Evolutionary conservation across 2,113 vertebrate genomes (phyloP), one percentile per base, ranked within the genome.

Genomic region (Aphyosemion australe): DNA sequence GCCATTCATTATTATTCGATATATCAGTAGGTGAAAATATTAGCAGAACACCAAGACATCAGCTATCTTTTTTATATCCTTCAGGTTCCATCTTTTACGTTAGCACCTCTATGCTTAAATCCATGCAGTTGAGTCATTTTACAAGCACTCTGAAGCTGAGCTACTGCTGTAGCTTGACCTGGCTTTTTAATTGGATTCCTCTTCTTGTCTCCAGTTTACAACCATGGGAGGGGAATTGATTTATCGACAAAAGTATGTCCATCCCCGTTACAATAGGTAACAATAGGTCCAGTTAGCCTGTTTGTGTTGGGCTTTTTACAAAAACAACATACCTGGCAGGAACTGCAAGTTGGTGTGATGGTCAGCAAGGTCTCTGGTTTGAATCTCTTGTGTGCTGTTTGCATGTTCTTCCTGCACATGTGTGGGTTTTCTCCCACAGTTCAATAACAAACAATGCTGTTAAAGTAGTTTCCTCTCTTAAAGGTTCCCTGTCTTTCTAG

Each of bases 11-110:
- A 58, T 65, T 11, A 34, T 57, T 12, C 47, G 39, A 31, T 15
- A 20, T 4, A 26, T 26, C 26, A 54, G 26, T 34, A 47, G 61
- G 11, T 65, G 48, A 42, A 32, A 32, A 46, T 55, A 48, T 64
- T 12, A 47, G 20, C 10, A 55, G n/a, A 45, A 48, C 8, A 1
- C 12, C 10, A 31, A 37, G 34, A 37, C 34, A 37, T 5, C 34
- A 8, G 34, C 6, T 37, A 37, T 7, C 9, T 37, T 37, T 37
- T 37, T 37, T 37, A 37, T 8, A 10, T 37, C 34, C 6, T 37
- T 51, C 26, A 2, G 26, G 26, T 26, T 26, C 26, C 26, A 26
- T 5, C 3, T 26, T 26, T 26, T 6, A 15, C 26, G 50, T 52
- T 51, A 12, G 19, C 13, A 7, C 50, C 20, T 52, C 9, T 52